Evolutionary conservation across 2,113 vertebrate genomes (phyloP).

Genomic region (Emydura subglobosa): DNA sequence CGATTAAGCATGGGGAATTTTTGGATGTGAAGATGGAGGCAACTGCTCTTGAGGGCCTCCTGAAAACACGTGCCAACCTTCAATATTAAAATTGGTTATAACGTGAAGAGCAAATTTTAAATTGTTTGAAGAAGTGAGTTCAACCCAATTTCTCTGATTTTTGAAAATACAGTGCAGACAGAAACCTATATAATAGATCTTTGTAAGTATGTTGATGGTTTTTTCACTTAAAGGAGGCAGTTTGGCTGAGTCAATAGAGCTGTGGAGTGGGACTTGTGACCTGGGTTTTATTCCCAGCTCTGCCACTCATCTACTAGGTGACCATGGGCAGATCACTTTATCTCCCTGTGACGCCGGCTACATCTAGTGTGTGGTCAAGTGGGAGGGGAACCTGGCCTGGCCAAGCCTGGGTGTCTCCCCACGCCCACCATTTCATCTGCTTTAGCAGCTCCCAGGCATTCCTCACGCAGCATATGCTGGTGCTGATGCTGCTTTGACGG

Average conservation of each 20-base stretch:
- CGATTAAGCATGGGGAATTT: neutral
- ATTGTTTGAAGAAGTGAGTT: fast-evolving
- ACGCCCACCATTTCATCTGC: too few species aligned
- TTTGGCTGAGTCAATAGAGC: neutral
- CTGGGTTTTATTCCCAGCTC: neutral
- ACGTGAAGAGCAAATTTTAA: fast-evolving
- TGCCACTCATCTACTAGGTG: too few species aligned
- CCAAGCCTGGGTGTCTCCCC: too few species aligned
- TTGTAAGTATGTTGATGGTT: neutral
- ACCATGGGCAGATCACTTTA: too few species aligned
- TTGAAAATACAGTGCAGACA: fast-evolving
- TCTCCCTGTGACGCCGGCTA: too few species aligned
- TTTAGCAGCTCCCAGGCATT: neutral
- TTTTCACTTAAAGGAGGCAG: neutral
- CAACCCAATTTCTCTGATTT: neutral
- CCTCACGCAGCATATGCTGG: neutral
- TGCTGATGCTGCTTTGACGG: neutral
- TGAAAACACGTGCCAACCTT: neutral
- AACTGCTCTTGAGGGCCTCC: neutral
- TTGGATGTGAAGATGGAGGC: neutral
- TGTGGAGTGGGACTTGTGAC: neutral
- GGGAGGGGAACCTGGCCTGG: too few species aligned
- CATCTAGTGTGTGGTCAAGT: too few species aligned
- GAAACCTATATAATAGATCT: fast-evolving
- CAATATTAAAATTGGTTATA: fast-evolving